Evolutionary conservation across 2,888 invertebrate genomes (phyloP).

Genomic region (Drosophila niveifrons): DNA sequence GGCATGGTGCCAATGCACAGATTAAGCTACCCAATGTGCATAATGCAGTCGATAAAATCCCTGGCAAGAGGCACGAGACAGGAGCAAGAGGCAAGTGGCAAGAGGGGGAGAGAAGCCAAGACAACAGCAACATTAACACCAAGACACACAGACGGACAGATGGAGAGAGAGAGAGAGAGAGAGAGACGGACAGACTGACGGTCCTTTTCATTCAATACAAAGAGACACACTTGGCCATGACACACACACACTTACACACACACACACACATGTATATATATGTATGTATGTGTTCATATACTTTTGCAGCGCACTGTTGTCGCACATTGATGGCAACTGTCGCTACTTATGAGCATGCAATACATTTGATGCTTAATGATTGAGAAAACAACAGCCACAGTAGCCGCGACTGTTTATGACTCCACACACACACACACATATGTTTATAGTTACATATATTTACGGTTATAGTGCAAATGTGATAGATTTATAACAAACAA

Average conservation of each 20-base stretch:
- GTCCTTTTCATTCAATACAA: slow-evolving; percentile 36
- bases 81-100: no score
- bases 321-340: slow-evolving; percentile 24
- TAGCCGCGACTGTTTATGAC: slow-evolving; percentile 13
- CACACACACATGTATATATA: neutral
- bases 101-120: slow-evolving; percentile 29
- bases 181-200: slow-evolving; percentile 3
- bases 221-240: slow-evolving; percentile 11
- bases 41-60: slow-evolving; percentile 63
- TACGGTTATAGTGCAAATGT: neutral
- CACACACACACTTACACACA: neutral
- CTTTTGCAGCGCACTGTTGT: slow-evolving; percentile 8
- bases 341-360: slow-evolving; percentile 49
- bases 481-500: slow-evolving; percentile 23
- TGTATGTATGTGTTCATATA: neutral
- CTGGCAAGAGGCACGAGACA: slow-evolving; percentile 15
- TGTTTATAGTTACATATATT: neutral
- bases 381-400: slow-evolving; percentile 62
- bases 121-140: slow-evolving; percentile 55
- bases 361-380: slow-evolving; percentile 72
- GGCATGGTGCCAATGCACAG: slow-evolving; percentile 47
- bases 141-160: slow-evolving; percentile 18
- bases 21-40: slow-evolving; percentile 56
- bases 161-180: neutral
- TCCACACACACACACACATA: neutral